Evolutionary conservation across 2,797 vertebrate species (phyloP).

Genomic region (Rhinella marina): DNA sequence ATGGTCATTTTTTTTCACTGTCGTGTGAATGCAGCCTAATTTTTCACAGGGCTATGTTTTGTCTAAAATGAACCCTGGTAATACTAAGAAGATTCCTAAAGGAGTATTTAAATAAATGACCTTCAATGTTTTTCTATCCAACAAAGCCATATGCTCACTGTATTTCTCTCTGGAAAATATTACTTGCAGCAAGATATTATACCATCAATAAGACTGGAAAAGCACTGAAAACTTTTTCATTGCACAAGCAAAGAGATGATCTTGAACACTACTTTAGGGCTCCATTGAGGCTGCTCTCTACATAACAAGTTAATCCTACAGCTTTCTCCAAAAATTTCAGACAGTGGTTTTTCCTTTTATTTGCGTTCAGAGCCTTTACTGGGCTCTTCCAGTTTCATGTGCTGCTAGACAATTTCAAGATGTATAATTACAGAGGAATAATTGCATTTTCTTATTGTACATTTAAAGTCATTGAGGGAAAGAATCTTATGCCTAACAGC

Average conservation of each 20-base stretch:
- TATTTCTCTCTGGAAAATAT: background rate
- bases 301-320: conserved; percentile 16
- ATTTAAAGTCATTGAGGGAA: conserved; percentile 51
- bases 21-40: no score
- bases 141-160: background rate
- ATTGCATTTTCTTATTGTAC: conserved; percentile 57
- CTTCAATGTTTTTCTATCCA: background rate
- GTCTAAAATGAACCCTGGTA: background rate
- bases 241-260: background rate
- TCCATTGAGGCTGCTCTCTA: conserved; percentile 1
- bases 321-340: conserved; percentile 9
- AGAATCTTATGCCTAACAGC: conserved; percentile 50
- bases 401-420: conserved; percentile 40
- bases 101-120: background rate
- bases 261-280: conserved; percentile 28
- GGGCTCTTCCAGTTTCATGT: conserved; percentile 43
- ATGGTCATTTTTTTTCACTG: no score
- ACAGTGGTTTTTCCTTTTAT: background rate
- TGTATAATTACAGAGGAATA: conserved; percentile 60
- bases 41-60: no score
- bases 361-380: conserved; percentile 40
- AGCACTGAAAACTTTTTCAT: conserved; percentile 21
- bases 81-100: background rate
- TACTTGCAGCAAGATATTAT: background rate
- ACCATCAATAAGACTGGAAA: background rate